Base-by-base conservation (phyloP, 2,113 vertebrate genomes). In the Eurystomus gularis region DNA sequence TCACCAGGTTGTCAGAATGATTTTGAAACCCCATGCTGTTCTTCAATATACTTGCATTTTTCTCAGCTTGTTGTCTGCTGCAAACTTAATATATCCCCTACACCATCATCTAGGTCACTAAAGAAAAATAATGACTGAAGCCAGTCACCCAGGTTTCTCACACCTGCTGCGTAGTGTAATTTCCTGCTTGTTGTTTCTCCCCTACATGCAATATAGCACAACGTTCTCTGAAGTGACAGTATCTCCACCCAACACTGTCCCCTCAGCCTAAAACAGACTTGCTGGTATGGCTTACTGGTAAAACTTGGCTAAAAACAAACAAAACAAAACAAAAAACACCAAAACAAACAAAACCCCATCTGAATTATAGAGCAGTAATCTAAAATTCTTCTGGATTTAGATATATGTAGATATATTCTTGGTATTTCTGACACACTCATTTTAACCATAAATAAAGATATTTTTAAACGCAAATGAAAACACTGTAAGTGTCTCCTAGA, bases 221-320 rank as follows among this genome's bases (percentile, higher is more conserved):
- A 85, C 8, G 20, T 28, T 81, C 52, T 93, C 58, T 10, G 19
- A 46, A 73, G 24, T 25, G 35, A 69, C 24, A 76, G 17, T 42
- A 58, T 29, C 13, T 21, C 16, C 10, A 23, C 29, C 24, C 4
- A 24, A 26, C 2, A 1, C 13, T 5, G 39, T 14, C 2, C 3
- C 8, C 7, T 9, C 2, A 39, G 21, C 15, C 6, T 21, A 71
- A 19, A 5, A 44, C 13, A 39, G 9, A 61, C 40, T 13, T 86
- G 35, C 16, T 55, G 11, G 5, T 58, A 48, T 4, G 13, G 46
- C 17, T 73, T 64, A 48, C 9, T 48, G 21, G 37, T 46, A 93
- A 78, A 91, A 69, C 26, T 3, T 51, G 3, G 10, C 17, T 78
- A 16, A 6, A 61, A 68, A 72, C 42, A 42, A 26, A 16, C 61